These are phyloP conservation scores for Pica pica DNA, from an alignment of 2,113 vertebrate species.

Conservation along the genomic window DNA sequence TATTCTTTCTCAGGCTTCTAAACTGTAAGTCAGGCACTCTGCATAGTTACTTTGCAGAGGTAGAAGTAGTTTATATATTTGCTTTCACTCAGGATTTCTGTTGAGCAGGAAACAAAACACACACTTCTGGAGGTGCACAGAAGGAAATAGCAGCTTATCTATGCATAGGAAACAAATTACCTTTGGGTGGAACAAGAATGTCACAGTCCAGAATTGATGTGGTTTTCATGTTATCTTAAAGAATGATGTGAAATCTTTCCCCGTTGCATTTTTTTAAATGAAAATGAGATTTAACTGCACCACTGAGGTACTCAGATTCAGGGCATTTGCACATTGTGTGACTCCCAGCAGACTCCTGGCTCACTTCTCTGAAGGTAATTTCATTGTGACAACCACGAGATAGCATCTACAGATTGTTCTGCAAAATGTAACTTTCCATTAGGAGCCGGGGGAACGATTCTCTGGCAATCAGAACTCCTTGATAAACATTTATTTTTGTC, in stretches of 20 bases:
- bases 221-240: conserved; percentile 47
- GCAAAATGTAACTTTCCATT: conserved; percentile 55
- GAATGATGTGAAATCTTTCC: conserved; percentile 43
- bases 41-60: neutral
- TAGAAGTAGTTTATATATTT: neutral
- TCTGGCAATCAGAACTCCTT: conserved; percentile 33
- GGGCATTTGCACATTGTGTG: neutral
- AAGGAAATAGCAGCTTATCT: conserved; percentile 54
- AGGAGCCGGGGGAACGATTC: neutral
- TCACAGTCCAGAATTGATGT: conserved; percentile 33
- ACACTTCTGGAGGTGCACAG: neutral
- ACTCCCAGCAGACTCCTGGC: conserved; percentile 8
- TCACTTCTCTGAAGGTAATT: conserved; percentile 51
- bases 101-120: neutral
- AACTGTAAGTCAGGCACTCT: neutral
- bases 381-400: conserved; percentile 45
- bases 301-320: neutral
- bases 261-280: neutral
- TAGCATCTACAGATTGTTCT: conserved; percentile 34
- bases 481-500: conserved; percentile 24
- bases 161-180: conserved; percentile 42
- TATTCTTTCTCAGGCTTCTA: neutral
- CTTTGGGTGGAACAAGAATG: conserved; percentile 31
- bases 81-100: conserved; percentile 1
- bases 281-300: conserved; percentile 35